Base-by-base conservation (phyloP, 2,113 vertebrate genomes). In the Colaptes auratus region DNA sequence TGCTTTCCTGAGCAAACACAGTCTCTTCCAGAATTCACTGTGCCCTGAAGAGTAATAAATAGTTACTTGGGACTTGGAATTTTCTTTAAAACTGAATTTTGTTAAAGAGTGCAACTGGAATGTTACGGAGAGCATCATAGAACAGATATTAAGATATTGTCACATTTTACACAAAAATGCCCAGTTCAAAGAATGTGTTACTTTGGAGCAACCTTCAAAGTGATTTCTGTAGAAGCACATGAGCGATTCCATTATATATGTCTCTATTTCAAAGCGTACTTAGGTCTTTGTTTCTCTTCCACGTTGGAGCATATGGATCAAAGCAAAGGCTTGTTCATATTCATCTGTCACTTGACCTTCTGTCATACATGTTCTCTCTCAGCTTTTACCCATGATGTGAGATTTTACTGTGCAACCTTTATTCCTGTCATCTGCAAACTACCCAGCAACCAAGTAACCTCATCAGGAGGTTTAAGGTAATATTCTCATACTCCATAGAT, bases 1-100 rank as follows among this genome's bases (percentile, higher is more conserved):
- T 85, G 67, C 82, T 82, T 94, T 93, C 91, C 42, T 73, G 70
- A 63, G 71, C 46, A 88, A 90, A 46, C 4, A 44, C 4, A 44
- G 6, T 21, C 24, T 86, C 56, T 78, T 84, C 70, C 55, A 69
- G 84, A 87, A 79, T 65, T 88, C 63, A 28, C 69, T 46, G 55
- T 31, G 63, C 64, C 42, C 72, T 30, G 59, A 50, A 48, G 82
- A 88, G 14, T 64, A 83, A 55, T 25, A 60, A 82, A 36, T n/a
- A 70, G 59, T 77, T 85, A 36, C 31, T 55, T 50, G 46, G 27
- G 25, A 91, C 28, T 88, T 31, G 21, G 33, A 75, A 15, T 87
- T 89, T 33, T 58, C 65, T 88, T 84, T 72, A 33, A 42, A 81
- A 83, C 3, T 28, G 9, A n/a, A 30, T 39, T 83, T 90, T 19